phyloP scores from a whole-genome alignment of 2,888 invertebrate species.

The Ormyrus rosae region DNA sequence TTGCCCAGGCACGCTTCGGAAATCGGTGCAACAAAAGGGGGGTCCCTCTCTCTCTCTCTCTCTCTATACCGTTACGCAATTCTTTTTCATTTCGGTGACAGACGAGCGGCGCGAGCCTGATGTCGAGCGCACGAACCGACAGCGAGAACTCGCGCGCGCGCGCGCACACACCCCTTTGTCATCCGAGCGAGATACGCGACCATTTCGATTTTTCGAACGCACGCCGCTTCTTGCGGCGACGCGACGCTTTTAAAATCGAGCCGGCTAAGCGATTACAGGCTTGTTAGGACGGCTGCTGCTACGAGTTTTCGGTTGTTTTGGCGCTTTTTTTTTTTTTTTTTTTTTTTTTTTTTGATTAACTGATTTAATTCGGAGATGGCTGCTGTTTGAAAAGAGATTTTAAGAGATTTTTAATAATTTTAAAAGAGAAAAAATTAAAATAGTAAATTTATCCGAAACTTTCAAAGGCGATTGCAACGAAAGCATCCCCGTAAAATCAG shows the following conservation, averaged over 20 bases:
- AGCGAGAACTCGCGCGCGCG: conserved; percentile 3
- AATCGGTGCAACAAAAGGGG: conserved; percentile 55
- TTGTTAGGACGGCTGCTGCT: conserved; percentile 1
- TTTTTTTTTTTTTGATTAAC: no score
- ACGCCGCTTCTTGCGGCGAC: neutral
- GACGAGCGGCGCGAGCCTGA: conserved; percentile 59
- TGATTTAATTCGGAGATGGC: no score
- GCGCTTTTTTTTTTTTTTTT: no score
- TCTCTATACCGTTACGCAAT: conserved; percentile 63
- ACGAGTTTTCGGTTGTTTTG: no score
- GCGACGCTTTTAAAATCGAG: conserved; percentile 25
- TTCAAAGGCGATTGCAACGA: no score
- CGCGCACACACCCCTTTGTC: conserved; percentile 48
- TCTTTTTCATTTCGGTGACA: conserved; percentile 62
- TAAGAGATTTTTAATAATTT: no score
- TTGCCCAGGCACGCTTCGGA: conserved; percentile 35
- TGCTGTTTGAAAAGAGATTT: no score
- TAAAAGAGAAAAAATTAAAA: no score
- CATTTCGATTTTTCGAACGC: conserved; percentile 43
- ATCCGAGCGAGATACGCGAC: conserved; percentile 36
- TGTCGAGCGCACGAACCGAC: conserved; percentile 5
- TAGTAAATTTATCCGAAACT: no score
- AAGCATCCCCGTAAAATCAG: no score
- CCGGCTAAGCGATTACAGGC: conserved; percentile 37
- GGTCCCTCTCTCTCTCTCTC: conserved; percentile 10